A percentile compares a stretch with the other conserved stretches of the same genome.
Conservation (phyloP, 2,888 invertebrate genomes). For the Pachycephus smyrnensis region DNA sequence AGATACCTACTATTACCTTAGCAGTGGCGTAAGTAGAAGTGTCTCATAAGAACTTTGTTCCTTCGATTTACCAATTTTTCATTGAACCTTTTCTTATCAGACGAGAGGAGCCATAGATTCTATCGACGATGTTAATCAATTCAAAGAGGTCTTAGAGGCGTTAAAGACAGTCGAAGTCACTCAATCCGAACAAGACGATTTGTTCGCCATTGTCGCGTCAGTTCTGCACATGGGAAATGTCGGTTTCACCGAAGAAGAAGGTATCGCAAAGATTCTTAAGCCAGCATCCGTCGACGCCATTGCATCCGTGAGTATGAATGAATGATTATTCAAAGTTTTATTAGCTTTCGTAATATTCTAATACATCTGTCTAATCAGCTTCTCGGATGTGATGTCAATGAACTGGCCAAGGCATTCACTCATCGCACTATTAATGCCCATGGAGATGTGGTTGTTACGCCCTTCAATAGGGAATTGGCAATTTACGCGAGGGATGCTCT, state of each 20-base stretch:
- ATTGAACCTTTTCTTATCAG: constrained; percentile 48
- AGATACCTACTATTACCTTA: constrained; percentile 82
- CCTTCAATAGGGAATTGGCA: constrained; percentile 83
- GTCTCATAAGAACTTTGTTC: background rate
- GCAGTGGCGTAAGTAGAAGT: constrained; percentile 74
- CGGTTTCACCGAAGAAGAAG: constrained; percentile 82
- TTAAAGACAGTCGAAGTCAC: constrained; percentile 83
- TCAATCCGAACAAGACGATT: constrained; percentile 77
- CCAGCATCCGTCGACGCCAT: constrained; percentile 76
- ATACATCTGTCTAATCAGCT: constrained; percentile 26
- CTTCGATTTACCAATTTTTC: background rate
- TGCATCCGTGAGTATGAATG: constrained; percentile 72
- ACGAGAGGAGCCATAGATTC: constrained; percentile 65
- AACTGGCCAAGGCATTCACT: constrained; percentile 80
- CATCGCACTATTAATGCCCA: constrained; percentile 89
- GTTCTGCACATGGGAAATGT: constrained; percentile 89
- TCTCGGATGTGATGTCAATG: constrained; percentile 76
- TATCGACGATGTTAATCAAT: constrained; percentile 77
- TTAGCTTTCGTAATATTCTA: background rate
- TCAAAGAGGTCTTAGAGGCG: constrained; percentile 77
- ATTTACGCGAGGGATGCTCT: constrained; percentile 90
- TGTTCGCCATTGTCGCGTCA: constrained; percentile 86
- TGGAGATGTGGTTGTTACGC: constrained; percentile 85
- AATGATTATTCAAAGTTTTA: constrained; percentile 5
- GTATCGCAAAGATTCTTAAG: constrained; percentile 76